Evolutionary conservation across 2,113 vertebrate species (phyloP), one percentile per base, ranked within the genome.

Genomic region (Irena cyanogastra): DNA sequence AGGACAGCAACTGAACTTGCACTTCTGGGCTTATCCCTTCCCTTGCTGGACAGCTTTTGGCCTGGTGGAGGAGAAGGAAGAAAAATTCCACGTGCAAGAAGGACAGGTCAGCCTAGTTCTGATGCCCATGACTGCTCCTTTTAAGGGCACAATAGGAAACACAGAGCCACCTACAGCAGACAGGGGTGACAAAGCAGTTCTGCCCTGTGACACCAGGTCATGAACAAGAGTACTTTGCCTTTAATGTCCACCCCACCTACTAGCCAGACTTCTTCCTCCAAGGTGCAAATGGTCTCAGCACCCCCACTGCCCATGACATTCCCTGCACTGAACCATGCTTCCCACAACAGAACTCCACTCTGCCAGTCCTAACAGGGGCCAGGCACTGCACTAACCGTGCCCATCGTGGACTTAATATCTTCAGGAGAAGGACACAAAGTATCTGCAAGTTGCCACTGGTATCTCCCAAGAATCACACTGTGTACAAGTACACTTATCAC

Each of bases 371-470:
- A 44, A 72, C 4, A 52, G 3, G 54, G 56, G 26, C 21, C 44
- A 72, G 45, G 44, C 22, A 68, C 45, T 56, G n/a, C n/a, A 47
- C 23, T n/a, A 35, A 65, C 13, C 6, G 8, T 8, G 16, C 23
- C 37, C 22, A 24, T 28, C 33, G n/a, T 0, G 14, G n/a, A 39
- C 23, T 53, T 18, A 0, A 37, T 6, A 41, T 42, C 33, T 57
- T 49, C 4, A 49, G 24, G 6, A 90, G 45, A 61, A 65, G 39
- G 24, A 87, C 53, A 44, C 9, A 24, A 70, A 80, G 11, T 19
- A 57, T 31, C n/a, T 66, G 37, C 56, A 26, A 37, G 31, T 33
- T 75, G 33, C 20, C 20, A 66, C 33, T 10, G 59, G 9, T 19
- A 59, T 21, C 57, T 86, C 41, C n/a, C 47, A 93, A 37, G 35